Evolutionary conservation across 2,888 invertebrate species (phyloP), one percentile per base, ranked within the genome.

Genomic region (Aphodius granarius): DNA sequence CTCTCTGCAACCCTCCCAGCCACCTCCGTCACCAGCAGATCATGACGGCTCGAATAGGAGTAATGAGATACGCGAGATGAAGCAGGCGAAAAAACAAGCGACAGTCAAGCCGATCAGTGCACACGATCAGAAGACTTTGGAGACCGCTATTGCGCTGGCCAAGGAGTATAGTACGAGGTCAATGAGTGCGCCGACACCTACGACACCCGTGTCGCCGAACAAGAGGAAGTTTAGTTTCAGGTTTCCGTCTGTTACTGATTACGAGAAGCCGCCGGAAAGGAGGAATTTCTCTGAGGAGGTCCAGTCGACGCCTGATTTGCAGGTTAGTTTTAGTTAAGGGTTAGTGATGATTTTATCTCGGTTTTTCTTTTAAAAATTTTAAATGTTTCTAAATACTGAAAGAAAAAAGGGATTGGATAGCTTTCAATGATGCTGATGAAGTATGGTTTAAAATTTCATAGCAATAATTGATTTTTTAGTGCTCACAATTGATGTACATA

Each of bases 251-350:
- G 86, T 86, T 2, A 85, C 86, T n/a, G 86, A 85, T 83, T 88
- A 91, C 88, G 91, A 87, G 80, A 91, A 91, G 22, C 88, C 89
- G 13, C 74, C 76, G 0, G 94, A 95, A 83, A 90, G 95, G 81
- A 91, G 96, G 79, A 97, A 96, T 83, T 97, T 97, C 85, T 94
- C 96, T 65, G 96, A 97, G 83, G 97, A 97, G 88, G 93, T 95
- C 16, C 92, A 95, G 81, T 89, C 92, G 83, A 94, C 96, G 79
- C 94, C 94, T 13, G 95, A 97, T 86, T 92, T 97, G 83, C 96
- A 97, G 92, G 97, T 96, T 89, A 84, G 86, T 82, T 64, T n/a
- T 22, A 43, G 43, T 1, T 43, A 9, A 43, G 43, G 13, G 43
- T 43, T 43, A 43, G 43, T 70, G 9, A 18, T 64, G 71, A 63